Evolutionary conservation across 2,888 invertebrate genomes (phyloP).

Genomic region (Hydrotaea diabolus): DNA sequence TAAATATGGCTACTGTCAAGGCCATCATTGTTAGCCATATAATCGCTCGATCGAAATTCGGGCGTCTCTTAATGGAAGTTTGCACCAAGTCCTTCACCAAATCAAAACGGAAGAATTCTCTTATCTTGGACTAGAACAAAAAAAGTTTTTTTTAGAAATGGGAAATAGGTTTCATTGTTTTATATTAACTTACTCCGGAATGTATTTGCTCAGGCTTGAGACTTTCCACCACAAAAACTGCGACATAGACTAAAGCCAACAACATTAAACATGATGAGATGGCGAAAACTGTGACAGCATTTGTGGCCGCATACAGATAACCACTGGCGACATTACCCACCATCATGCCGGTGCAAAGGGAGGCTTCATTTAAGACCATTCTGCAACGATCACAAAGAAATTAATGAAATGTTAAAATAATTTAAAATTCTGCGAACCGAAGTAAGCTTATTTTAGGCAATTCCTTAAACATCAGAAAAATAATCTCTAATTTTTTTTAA

Average conservation of each 20-base stretch:
- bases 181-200: conserved; percentile 71
- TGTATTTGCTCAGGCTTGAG: conserved; percentile 73
- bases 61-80: conserved; percentile 77
- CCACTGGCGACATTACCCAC: conserved; percentile 84
- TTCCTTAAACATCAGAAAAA: no score
- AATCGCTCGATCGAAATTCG: conserved; percentile 78
- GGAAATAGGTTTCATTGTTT: background rate
- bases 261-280: conserved; percentile 73
- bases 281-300: conserved; percentile 74
- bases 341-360: conserved; percentile 84
- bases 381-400: conserved; percentile 79
- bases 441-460: no score
- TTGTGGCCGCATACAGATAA: conserved; percentile 82
- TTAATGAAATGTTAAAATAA: background rate
- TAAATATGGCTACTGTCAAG: conserved; percentile 77
- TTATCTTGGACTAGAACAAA: conserved; percentile 74
- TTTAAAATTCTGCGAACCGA: background rate
- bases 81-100: conserved; percentile 78
- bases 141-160: background rate
- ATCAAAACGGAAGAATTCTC: conserved; percentile 78
- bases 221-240: conserved; percentile 78
- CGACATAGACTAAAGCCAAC: conserved; percentile 74
- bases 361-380: conserved; percentile 84
- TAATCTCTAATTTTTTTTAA: no score
- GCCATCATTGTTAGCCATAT: conserved; percentile 79